These are phyloP conservation scores for Cylindroiulus punctatus DNA, from an alignment of 2,888 invertebrate genomes.

Conservation along the genomic window DNA sequence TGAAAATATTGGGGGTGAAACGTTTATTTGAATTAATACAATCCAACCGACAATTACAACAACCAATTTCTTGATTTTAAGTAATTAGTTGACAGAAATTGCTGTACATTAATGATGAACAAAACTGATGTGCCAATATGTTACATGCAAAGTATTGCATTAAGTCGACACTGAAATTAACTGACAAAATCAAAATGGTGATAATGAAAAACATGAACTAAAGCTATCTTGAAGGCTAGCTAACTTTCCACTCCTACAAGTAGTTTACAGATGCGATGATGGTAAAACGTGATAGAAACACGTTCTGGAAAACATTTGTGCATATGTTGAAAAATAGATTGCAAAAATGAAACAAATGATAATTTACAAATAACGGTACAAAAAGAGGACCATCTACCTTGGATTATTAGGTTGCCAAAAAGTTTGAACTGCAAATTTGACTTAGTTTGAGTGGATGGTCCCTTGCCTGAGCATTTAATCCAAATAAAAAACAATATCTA, in stretches of 20 bases:
- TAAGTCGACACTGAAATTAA: not conserved
- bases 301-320: not conserved
- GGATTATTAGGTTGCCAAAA: no score
- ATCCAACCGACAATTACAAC: not conserved
- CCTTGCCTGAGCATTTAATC: no score
- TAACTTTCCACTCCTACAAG: not conserved
- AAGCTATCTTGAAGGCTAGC: not conserved
- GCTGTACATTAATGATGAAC: not conserved
- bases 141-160: not conserved
- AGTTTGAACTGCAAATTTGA: no score
- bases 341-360: not conserved
- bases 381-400: not conserved
- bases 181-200: not conserved
- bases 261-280: not conserved
- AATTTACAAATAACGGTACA: not conserved
- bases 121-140: not conserved
- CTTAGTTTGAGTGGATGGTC: no score
- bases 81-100: not conserved
- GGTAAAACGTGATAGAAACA: not conserved
- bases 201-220: not conserved
- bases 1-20: not conserved
- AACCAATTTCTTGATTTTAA: not conserved
- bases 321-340: not conserved
- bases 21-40: conserved; percentile 17
- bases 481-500: no score